A percentile compares a stretch with the other conserved stretches of the same genome.
Conservation (phyloP, 2,797 vertebrate species). For the Macrochelys suwanniensis region DNA sequence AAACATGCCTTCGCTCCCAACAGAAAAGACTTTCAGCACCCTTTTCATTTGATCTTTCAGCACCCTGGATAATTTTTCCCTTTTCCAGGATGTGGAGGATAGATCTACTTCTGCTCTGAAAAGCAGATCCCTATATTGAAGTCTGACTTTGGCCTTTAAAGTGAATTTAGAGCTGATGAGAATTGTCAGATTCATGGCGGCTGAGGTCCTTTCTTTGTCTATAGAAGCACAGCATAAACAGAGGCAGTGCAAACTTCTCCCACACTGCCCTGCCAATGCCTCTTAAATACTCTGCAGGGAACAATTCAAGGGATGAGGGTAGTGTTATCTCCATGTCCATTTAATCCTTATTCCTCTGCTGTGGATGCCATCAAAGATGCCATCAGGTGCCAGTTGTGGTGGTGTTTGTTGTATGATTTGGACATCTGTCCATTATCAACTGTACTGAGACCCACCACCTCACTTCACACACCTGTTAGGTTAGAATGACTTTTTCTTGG, state of each 20-base stretch:
- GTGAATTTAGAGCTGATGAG: conserved; percentile 12
- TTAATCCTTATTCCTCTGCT: neutral
- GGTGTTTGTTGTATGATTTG: neutral
- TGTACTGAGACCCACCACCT: neutral
- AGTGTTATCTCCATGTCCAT: neutral
- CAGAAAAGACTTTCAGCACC: neutral
- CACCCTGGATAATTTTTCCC: neutral
- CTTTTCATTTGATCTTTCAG: neutral
- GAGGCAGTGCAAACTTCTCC: neutral
- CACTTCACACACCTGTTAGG: neutral
- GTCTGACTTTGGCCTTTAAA: neutral
- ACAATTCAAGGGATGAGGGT: neutral
- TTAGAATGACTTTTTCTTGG: neutral
- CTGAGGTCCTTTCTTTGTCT: neutral
- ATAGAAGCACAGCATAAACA: neutral
- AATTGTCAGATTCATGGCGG: conserved; percentile 18
- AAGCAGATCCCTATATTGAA: neutral
- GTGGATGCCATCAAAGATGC: neutral
- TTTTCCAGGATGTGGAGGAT: neutral
- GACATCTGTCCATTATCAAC: neutral
- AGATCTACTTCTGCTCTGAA: neutral
- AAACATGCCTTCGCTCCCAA: too few species aligned
- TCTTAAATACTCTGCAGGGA: neutral
- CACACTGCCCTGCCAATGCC: accelerated
- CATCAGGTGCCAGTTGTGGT: neutral